Evolutionary conservation across 2,113 vertebrate species (phyloP).

Genomic region (Holacanthus passer): DNA sequence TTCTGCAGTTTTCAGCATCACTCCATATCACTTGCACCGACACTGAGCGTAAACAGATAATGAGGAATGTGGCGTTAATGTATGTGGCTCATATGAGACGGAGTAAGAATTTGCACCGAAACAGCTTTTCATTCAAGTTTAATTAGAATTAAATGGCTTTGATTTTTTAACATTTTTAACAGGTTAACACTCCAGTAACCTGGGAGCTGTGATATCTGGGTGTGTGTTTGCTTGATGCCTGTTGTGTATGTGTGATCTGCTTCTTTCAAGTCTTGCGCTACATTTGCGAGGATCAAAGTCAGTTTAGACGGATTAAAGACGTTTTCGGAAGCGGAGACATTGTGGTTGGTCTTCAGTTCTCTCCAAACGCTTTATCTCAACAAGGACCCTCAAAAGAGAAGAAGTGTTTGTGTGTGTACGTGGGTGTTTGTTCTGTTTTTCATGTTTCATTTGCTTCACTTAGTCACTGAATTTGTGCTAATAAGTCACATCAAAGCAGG

Average conservation of each 20-base stretch:
- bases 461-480: constrained; percentile 6
- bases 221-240: neutral
- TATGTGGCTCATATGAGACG: neutral
- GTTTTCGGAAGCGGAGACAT: too few relatives aligned
- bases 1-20: too few relatives aligned
- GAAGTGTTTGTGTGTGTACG: neutral
- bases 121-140: constrained; percentile 4
- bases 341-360: too few relatives aligned
- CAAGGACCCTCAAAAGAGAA: neutral
- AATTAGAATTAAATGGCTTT: neutral
- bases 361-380: neutral
- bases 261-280: neutral
- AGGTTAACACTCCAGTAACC: neutral
- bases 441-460: constrained; percentile 18
- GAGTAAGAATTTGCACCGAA: neutral
- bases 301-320: neutral
- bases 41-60: neutral
- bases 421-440: neutral
- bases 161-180: too few relatives aligned
- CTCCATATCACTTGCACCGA: too few relatives aligned
- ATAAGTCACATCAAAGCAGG: constrained; percentile 32
- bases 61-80: neutral
- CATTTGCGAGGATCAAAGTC: neutral
- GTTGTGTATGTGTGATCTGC: neutral
- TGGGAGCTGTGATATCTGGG: neutral